Base-by-base conservation (phyloP, 2,888 invertebrate species). In the Scaptomyza caliginosa region DNA sequence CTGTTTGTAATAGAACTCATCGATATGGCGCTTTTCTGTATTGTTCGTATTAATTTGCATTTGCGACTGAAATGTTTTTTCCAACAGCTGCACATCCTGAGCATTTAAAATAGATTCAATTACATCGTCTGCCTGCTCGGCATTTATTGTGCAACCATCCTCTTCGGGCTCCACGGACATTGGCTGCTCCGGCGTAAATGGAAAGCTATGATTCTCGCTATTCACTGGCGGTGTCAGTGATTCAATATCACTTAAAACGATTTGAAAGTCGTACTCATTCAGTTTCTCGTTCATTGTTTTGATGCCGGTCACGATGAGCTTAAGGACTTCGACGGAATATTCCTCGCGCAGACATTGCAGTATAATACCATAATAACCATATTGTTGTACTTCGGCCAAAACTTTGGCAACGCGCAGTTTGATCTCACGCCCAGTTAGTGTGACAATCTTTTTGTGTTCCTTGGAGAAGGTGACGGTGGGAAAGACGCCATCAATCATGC, bases 401-500 rank as follows among this genome's bases (percentile, higher is more conserved):
- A 94, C 94, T 90, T 94, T 94, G 8, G 93, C 90, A 3, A 96
- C 91, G 59, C 95, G 92, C 66, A 90, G 54, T 21, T 83, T 86
- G 45, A 91, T 87, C 90, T 96, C 96, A 0, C 90, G 90, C 58
- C 94, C 94, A 23, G 94, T 95, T 8, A 96, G 90, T 0, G 94
- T 94, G 3, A 96, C 94, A 17, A 96, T 96, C 91, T 96, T 96
- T 59, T 94, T 93, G 4, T 94, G 92, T 89, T 96, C 95, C 83
- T 94, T 95, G 0, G 96, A 96, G 89, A 96, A 96, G 0, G 96
- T 96, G 0, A 96, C 94, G 0, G 93, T 93, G 0, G 96, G 96
- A 89, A 96, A 96, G 0, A 92, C 93, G 0, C 96, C 96, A 86
- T 96, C 96, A 10, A 96, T 93, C 95, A 96, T 96, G n/a, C 96